Evolutionary conservation across 2,888 invertebrate genomes (phyloP).

Genomic region (Terebella lapidaria): DNA sequence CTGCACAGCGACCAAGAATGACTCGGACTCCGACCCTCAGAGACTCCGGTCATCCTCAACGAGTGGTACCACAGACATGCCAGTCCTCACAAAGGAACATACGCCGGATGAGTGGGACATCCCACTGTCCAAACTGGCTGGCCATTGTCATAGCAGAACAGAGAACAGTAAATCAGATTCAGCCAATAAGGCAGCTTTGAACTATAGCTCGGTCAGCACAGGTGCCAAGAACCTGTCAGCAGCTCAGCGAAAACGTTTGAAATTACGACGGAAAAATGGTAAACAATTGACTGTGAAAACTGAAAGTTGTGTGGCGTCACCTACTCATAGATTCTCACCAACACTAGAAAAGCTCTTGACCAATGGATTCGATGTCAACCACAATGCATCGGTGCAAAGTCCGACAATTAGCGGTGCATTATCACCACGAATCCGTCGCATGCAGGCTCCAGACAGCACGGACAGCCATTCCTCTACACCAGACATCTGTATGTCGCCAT

Average conservation of each 20-base stretch:
- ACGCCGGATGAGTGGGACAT: neutral
- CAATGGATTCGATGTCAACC: neutral
- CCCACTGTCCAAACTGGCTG: neutral
- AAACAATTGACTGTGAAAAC: neutral
- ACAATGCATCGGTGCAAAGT: neutral
- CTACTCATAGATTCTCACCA: neutral
- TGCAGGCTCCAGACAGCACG: neutral
- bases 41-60: neutral
- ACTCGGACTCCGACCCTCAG: neutral
- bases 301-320: neutral
- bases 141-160: neutral
- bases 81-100: neutral
- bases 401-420: neutral
- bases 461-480: neutral
- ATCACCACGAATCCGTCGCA: neutral
- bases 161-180: neutral
- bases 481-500: neutral
- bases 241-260: neutral
- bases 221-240: neutral
- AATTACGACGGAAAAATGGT: neutral
- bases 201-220: neutral
- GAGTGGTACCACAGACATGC: neutral
- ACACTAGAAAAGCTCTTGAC: neutral
- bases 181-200: neutral
- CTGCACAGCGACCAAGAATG: neutral